phyloP scores from a whole-genome alignment of 2,797 vertebrate species.

The Melanotaenia parkinsoni region DNA sequence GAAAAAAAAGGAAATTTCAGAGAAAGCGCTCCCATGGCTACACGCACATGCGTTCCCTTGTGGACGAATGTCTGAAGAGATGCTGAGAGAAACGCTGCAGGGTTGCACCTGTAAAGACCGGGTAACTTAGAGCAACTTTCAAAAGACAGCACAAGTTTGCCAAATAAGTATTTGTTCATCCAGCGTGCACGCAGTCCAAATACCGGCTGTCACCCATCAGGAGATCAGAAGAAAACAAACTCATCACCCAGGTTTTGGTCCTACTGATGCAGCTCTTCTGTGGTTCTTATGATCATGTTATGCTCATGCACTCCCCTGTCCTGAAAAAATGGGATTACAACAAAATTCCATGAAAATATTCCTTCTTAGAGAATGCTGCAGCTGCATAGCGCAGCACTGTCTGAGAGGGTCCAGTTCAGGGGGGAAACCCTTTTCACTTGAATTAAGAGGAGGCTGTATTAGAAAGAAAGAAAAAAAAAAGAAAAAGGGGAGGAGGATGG shows the following conservation, averaged over 20 bases:
- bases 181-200: constrained; percentile 39
- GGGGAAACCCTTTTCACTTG: constrained; percentile 70
- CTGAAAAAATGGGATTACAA: background rate
- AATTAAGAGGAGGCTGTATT: constrained; percentile 63
- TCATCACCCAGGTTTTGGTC: constrained; percentile 38
- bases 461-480: background rate
- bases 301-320: constrained; percentile 23
- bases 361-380: constrained; percentile 47
- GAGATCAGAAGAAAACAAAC: constrained; percentile 25
- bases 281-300: constrained; percentile 29
- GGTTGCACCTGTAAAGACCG: constrained; percentile 43
- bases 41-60: constrained; percentile 15
- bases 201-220: constrained; percentile 53
- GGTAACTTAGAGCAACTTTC: constrained; percentile 59
- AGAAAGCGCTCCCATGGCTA: constrained; percentile 11
- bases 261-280: constrained; percentile 34
- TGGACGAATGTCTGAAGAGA: constrained; percentile 25
- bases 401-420: constrained; percentile 74
- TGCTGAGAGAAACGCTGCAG: background rate
- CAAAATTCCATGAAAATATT: constrained; percentile 61
- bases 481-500: constrained; percentile 55
- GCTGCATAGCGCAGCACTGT: constrained; percentile 47
- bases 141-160: constrained; percentile 58
- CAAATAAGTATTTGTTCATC: constrained; percentile 42
- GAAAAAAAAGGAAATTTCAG: constrained; percentile 11